Base-by-base conservation (phyloP, 1,140 invertebrate genomes). In the Hypothenemus hampei region DNA sequence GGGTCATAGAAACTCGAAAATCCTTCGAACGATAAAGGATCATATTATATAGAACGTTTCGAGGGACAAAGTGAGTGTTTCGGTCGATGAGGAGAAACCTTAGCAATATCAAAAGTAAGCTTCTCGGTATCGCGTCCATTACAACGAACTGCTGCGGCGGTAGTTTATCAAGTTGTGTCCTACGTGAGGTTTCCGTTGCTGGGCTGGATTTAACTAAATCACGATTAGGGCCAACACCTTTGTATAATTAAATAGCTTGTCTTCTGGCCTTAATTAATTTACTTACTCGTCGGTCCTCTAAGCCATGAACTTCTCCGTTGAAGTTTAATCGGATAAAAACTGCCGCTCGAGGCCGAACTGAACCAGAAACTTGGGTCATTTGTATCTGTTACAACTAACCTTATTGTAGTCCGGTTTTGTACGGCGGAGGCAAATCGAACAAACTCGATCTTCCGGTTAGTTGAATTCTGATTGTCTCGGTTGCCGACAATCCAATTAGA, bases 101-200 rank as follows among this genome's bases (percentile, higher is more conserved):
- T n/a, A n/a, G n/a, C n/a, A n/a, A n/a, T n/a, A n/a, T n/a, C n/a
- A n/a, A n/a, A n/a, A n/a, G n/a, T n/a, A n/a, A n/a, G n/a, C n/a
- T n/a, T n/a, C n/a, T n/a, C n/a, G n/a, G n/a, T n/a, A n/a, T n/a
- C n/a, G n/a, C n/a, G n/a, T n/a, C n/a, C n/a, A n/a, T n/a, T n/a
- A n/a, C n/a, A n/a, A n/a, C n/a, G n/a, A n/a, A n/a, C 39, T 24
- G 36, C 44, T 36, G 24, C 51, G 36, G 37, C 43, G 35, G 40
- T 54, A 56, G 46, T 59, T 59, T 59, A 59, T 56, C 52, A 59
- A 46, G 36, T 39, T 35, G 47, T 39, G 45, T 54, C 48, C 40
- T 40, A 51, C 51, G 39, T 59, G 51, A 54, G 51, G 33, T 51
- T 36, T 40, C n/a, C 20, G 40, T 21, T 19, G 18, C 58, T 21